A percentile compares a stretch with the other conserved stretches of the same genome.
Evolutionary conservation across 2,797 vertebrate species (phyloP).

Genomic region (Peromyscus attwateri): DNA sequence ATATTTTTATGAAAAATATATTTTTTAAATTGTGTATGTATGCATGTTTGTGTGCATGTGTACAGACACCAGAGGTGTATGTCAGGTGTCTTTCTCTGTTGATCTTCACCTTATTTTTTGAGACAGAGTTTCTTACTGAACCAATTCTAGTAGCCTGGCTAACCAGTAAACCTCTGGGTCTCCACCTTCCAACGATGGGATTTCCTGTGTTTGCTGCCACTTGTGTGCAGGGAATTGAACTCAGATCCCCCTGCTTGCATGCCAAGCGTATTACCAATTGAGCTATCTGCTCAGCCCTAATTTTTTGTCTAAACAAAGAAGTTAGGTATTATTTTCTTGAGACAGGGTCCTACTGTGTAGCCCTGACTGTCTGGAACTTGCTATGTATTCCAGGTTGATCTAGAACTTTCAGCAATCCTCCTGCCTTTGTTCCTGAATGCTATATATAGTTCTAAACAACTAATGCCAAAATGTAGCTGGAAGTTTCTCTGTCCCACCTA

Average conservation of each 20-base stretch:
- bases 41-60: background rate
- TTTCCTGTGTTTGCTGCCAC: background rate
- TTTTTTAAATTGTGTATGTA: background rate
- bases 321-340: background rate
- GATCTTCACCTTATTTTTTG: background rate
- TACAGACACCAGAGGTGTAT: background rate
- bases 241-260: background rate
- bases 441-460: background rate
- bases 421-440: background rate
- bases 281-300: background rate
- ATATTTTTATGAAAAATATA: background rate
- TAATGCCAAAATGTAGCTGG: background rate
- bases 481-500: too few relatives aligned
- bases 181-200: background rate
- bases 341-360: background rate
- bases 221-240: background rate
- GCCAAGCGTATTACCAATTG: too few relatives aligned
- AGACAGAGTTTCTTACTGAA: background rate
- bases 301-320: background rate
- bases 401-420: background rate
- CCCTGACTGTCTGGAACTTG: background rate
- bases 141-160: background rate
- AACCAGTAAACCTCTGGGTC: background rate
- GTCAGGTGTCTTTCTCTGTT: background rate
- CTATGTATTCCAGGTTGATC: background rate